Evolutionary conservation across 2,888 invertebrate genomes (phyloP).

Genomic region (Lomographa bimaculata): DNA sequence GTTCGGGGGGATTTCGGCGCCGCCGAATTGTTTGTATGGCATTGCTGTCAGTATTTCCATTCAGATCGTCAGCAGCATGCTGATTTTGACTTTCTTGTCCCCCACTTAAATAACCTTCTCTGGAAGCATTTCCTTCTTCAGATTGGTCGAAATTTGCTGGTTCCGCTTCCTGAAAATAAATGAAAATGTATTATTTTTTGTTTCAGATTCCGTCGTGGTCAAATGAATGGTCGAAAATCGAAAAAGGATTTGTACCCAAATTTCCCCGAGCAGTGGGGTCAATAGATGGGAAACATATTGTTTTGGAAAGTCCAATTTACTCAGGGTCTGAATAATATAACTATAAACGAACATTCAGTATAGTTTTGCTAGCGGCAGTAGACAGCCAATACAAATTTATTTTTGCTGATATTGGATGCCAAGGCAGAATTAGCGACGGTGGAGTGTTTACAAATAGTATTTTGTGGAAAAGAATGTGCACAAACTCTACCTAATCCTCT

Average conservation of each 20-base stretch:
- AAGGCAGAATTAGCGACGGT: slow-evolving; percentile 35
- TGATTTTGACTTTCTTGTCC: too few species aligned
- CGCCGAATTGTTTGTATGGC: too few species aligned
- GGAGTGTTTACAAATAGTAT: slow-evolving; percentile 28
- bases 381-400: slow-evolving; percentile 43
- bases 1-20: too few species aligned
- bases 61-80: too few species aligned
- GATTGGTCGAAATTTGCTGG: too few species aligned
- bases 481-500: slow-evolving; percentile 34
- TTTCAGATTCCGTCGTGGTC: slow-evolving; percentile 8
- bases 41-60: too few species aligned
- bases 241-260: slow-evolving; percentile 24
- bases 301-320: slow-evolving; percentile 32
- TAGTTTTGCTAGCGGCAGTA: slow-evolving; percentile 39
- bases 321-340: slow-evolving; percentile 25
- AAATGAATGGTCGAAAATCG: slow-evolving; percentile 15
- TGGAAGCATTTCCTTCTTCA: too few species aligned
- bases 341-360: slow-evolving; percentile 35
- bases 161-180: too few species aligned
- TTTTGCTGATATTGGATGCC: slow-evolving; percentile 35
- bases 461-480: slow-evolving; percentile 35
- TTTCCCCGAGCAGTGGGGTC: slow-evolving; percentile 33
- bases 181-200: neutral
- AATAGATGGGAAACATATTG: slow-evolving; percentile 41
- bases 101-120: too few species aligned